These are phyloP conservation scores for Stenichneumon culpator DNA, from an alignment of 2,888 invertebrate genomes.

Conservation along the genomic window DNA sequence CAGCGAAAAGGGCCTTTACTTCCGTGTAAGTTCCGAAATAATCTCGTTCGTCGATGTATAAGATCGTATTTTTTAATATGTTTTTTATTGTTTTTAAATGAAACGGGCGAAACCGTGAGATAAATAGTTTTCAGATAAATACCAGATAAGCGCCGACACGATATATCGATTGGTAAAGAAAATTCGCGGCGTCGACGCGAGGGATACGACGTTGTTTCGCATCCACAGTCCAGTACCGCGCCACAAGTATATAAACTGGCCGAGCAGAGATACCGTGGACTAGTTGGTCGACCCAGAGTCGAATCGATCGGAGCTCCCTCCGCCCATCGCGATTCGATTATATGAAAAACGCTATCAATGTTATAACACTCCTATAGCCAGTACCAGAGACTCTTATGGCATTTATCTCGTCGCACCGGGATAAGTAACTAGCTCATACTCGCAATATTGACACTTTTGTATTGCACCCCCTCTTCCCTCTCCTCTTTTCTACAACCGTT, in stretches of 20 bases:
- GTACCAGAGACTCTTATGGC: not conserved
- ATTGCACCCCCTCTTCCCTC: not conserved
- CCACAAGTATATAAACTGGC: constrained; percentile 5
- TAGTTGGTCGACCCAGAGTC: constrained; percentile 12
- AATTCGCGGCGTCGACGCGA: not conserved
- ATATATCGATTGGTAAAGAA: not conserved
- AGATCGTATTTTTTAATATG: not conserved
- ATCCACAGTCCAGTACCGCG: not conserved
- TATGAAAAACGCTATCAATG: constrained; percentile 18
- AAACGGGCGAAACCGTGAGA: not conserved
- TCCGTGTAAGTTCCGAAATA: not conserved
- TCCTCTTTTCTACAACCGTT: not conserved
- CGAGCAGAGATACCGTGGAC: not conserved
- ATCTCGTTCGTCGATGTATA: not conserved
- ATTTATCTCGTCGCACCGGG: not conserved
- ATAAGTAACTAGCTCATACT: not conserved
- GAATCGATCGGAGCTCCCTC: constrained; percentile 2
- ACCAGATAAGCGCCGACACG: not conserved
- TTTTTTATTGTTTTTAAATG: too few relatives aligned
- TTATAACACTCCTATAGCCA: not conserved
- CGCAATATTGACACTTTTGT: not conserved
- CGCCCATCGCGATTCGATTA: constrained; percentile 6
- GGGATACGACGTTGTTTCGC: not conserved
- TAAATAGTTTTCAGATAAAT: not conserved
- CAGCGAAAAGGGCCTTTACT: not conserved